phyloP scores from a whole-genome alignment of 2,888 invertebrate species.

The Sarcophaga rosellei region DNA sequence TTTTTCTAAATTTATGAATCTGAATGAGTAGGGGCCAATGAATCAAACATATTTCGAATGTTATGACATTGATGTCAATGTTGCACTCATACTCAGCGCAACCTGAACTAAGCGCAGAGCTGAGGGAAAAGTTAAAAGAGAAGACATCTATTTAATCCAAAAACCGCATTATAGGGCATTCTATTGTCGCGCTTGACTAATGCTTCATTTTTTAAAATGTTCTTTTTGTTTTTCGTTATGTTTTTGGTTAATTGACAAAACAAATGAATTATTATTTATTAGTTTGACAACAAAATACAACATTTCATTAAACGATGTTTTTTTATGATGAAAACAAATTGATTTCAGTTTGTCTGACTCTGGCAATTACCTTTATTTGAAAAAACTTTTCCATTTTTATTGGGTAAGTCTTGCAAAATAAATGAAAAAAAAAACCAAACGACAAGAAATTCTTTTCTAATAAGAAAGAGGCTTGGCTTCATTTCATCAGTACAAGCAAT shows the following conservation, averaged over 20 bases:
- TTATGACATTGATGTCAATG: too few species aligned
- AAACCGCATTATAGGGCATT: neutral
- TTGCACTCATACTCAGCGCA: too few species aligned
- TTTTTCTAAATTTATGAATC: too few species aligned
- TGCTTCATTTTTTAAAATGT: neutral
- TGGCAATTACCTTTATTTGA: neutral
- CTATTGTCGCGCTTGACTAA: neutral
- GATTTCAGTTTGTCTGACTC: conserved; percentile 14
- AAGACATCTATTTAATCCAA: too few species aligned
- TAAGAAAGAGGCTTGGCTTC: neutral
- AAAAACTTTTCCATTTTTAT: neutral
- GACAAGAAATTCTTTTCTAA: conserved; percentile 4
- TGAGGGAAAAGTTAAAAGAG: too few species aligned
- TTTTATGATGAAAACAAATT: conserved; percentile 43
- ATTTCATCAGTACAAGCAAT: neutral
- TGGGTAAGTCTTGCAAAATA: neutral
- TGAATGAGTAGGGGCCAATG: too few species aligned
- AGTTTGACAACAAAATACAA: conserved; percentile 32
- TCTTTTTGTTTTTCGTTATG: conserved; percentile 18
- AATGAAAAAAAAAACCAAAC: too few species aligned
- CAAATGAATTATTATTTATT: conserved; percentile 50
- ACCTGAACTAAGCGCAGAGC: too few species aligned
- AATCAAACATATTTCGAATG: too few species aligned
- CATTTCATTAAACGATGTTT: conserved; percentile 15
- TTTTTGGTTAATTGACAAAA: conserved; percentile 40